Conservation (phyloP, 2,888 invertebrate species). For the Zonitis immaculata region DNA sequence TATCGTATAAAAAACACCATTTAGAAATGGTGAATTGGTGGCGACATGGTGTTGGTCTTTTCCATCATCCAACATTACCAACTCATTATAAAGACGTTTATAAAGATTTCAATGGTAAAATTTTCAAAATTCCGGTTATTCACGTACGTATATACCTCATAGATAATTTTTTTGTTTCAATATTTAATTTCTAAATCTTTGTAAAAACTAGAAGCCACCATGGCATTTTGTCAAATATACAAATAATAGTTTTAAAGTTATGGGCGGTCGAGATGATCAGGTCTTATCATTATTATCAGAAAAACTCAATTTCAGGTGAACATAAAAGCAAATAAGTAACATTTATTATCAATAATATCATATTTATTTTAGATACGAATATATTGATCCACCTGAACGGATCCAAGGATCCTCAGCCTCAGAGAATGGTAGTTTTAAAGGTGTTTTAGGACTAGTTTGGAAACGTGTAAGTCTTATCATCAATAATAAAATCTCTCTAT, state of each 20-base stretch:
- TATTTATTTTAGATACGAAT: constrained; percentile 52
- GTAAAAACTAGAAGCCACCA: constrained; percentile 55
- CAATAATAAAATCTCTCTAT: too few relatives aligned
- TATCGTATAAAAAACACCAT: constrained; percentile 55
- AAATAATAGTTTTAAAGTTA: constrained; percentile 54
- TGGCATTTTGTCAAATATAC: constrained; percentile 70
- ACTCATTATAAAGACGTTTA: constrained; percentile 56
- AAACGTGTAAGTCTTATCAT: constrained; percentile 54
- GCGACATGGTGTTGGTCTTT: constrained; percentile 57
- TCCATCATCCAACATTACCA: constrained; percentile 64
- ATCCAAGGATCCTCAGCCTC: constrained; percentile 64
- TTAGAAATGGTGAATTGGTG: constrained; percentile 70
- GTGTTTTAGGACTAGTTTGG: constrained; percentile 67
- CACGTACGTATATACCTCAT: constrained; percentile 54
- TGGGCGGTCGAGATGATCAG: constrained; percentile 69
- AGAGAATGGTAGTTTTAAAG: constrained; percentile 64
- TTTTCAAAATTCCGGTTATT: constrained; percentile 66
- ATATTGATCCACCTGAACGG: constrained; percentile 69
- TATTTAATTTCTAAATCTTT: constrained; percentile 20
- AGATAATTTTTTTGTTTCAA: too few relatives aligned
- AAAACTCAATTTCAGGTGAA: constrained; percentile 64
- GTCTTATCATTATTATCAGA: constrained; percentile 59
- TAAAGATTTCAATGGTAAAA: constrained; percentile 59
- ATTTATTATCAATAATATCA: background rate
- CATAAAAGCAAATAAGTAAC: constrained; percentile 8